Evolutionary conservation across 2,113 vertebrate species (phyloP).

Genomic region (Ranitomeya imitator): DNA sequence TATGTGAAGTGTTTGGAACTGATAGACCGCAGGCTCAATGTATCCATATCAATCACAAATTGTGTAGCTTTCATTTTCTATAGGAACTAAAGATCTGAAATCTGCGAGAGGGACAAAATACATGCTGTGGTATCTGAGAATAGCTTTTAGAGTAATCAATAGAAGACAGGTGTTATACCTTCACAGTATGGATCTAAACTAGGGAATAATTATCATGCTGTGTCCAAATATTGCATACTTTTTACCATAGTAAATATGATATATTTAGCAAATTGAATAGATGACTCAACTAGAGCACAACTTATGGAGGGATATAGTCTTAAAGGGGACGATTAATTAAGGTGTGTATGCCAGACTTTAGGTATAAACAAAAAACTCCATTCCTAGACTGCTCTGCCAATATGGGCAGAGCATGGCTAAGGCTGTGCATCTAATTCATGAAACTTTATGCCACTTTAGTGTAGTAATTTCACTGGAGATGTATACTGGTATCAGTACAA

Average conservation of each 20-base stretch:
- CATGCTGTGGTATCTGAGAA: neutral
- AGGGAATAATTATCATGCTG: neutral
- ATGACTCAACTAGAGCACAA: neutral
- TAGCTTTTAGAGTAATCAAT: neutral
- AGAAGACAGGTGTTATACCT: neutral
- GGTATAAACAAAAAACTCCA: too few relatives aligned
- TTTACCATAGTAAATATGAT: neutral
- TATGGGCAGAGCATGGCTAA: too few relatives aligned
- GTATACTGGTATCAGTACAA: too few relatives aligned
- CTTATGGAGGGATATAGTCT: too few relatives aligned
- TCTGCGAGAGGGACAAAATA: neutral
- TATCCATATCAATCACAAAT: neutral
- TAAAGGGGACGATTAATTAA: too few relatives aligned
- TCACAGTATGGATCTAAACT: neutral
- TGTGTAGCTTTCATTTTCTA: neutral
- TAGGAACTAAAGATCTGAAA: neutral
- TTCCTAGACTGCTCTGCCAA: too few relatives aligned
- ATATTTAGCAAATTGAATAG: neutral
- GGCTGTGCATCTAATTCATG: too few relatives aligned
- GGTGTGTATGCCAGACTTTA: too few relatives aligned
- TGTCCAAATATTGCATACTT: neutral
- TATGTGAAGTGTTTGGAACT: neutral
- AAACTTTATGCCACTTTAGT: too few relatives aligned
- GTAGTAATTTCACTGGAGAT: too few relatives aligned
- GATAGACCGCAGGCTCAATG: neutral